Evolutionary conservation across 2,888 invertebrate species (phyloP), one percentile per base, ranked within the genome.

Genomic region (Tethea ocularis): DNA sequence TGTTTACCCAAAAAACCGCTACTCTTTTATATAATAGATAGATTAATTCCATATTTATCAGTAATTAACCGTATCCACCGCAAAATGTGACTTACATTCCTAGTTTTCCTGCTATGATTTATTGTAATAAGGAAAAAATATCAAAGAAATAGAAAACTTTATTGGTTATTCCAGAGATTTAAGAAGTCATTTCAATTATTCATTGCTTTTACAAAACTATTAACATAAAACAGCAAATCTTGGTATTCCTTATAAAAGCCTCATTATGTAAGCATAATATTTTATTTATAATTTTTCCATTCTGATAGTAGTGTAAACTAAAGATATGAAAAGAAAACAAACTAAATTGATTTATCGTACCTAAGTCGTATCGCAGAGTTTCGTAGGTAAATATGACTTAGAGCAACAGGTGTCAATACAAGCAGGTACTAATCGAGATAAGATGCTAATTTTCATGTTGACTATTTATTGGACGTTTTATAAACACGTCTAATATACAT

Each of bases 171-270:
- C 17, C 46, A 38, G 5, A 38, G 38, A 15, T 38, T 2, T n/a
- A 38, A 38, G n/a, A 38, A 38, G n/a, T n/a, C n/a, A 38, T 46
- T 46, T 46, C 7, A 17, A 41, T 46, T 46, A 46, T 46, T 46
- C 46, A 46, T 46, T 17, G 46, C 2, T 46, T 38, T 38, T 13
- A 29, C 24, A 24, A 2, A 29, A 36, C 1, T 0, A 36, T 36
- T 2, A 4, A 13, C 11, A 10, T 33, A 15, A 10, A 20, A 46
- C 10, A 46, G 20, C 20, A 46, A 10, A 46, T n/a, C 46, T 11
- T 13, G 11, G 33, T 33, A 8, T 29, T 8, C 24, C 2, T 24
- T 24, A 38, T 15, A 7, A 38, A 13, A 15, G 15, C 36, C 3
- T 15, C 15, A 38, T 38, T 8, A 33, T 33, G 24, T 24, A 24